phyloP scores from a whole-genome alignment of 2,797 vertebrate genomes.

The Melanotaenia maccullochi region DNA sequence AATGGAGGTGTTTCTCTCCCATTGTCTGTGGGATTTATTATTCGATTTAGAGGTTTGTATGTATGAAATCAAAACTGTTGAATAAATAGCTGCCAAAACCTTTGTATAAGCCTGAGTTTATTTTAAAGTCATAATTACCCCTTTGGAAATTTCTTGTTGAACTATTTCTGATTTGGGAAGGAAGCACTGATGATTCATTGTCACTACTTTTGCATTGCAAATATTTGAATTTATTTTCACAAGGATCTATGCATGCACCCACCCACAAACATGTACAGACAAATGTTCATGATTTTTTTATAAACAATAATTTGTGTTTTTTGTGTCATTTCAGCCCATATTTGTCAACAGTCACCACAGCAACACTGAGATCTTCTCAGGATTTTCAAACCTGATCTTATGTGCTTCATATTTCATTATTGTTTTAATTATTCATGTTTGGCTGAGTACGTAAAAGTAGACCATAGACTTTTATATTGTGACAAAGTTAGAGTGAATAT shows the following conservation, averaged over 20 bases:
- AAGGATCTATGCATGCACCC: conserved; percentile 6
- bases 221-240: conserved; percentile 23
- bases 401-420: not conserved
- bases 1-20: conserved; percentile 64
- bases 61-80: conserved; percentile 80
- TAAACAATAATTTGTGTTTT: conserved; percentile 54
- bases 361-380: not conserved
- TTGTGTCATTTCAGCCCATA: not conserved
- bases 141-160: conserved; percentile 19
- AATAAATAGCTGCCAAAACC: conserved; percentile 82
- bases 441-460: not conserved
- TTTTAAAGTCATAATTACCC: conserved; percentile 32
- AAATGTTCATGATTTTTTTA: conserved; percentile 47
- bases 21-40: conserved; percentile 68
- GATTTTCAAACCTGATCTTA: not conserved
- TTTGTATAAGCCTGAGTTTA: conserved; percentile 51
- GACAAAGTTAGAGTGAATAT: not conserved
- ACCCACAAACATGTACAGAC: conserved; percentile 29
- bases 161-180: conserved; percentile 20
- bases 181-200: conserved; percentile 29
- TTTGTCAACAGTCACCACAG: conserved; percentile 6
- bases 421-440: not conserved
- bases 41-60: conserved; percentile 79
- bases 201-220: conserved; percentile 24
- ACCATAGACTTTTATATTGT: not conserved